phyloP scores from a whole-genome alignment of 2,113 vertebrate species.

The Oreochromis aureus region DNA sequence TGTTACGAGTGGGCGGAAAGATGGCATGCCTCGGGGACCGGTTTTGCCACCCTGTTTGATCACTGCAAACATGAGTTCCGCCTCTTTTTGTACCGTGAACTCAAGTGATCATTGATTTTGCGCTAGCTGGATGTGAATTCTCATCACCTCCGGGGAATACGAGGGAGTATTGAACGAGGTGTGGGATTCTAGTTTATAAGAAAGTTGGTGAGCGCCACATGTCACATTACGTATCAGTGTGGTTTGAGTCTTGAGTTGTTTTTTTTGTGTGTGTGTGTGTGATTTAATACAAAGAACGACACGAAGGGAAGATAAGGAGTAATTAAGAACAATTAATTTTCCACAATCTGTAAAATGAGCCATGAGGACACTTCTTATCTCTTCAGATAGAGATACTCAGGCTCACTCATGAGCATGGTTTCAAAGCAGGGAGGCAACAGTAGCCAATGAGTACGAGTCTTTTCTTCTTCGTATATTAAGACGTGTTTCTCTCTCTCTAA shows the following conservation, averaged over 20 bases:
- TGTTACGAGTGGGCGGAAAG: conserved; percentile 12
- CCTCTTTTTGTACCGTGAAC: conserved; percentile 36
- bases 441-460: background rate
- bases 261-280: no score
- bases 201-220: background rate
- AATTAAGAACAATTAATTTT: background rate
- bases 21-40: conserved; percentile 29
- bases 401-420: background rate
- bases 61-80: conserved; percentile 25
- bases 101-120: conserved; percentile 48
- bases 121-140: conserved; percentile 11
- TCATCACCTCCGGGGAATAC: background rate
- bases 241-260: background rate
- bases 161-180: background rate
- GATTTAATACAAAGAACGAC: background rate
- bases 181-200: background rate
- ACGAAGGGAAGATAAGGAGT: background rate
- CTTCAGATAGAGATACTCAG: background rate
- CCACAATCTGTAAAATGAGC: background rate
- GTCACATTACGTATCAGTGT: background rate
- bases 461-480: background rate
- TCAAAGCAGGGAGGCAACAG: background rate
- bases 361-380: background rate
- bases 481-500: background rate
- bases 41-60: conserved; percentile 55